These are phyloP conservation scores for Enteromius radiatus DNA, from an alignment of 2,797 vertebrate species.

Conservation along the genomic window DNA sequence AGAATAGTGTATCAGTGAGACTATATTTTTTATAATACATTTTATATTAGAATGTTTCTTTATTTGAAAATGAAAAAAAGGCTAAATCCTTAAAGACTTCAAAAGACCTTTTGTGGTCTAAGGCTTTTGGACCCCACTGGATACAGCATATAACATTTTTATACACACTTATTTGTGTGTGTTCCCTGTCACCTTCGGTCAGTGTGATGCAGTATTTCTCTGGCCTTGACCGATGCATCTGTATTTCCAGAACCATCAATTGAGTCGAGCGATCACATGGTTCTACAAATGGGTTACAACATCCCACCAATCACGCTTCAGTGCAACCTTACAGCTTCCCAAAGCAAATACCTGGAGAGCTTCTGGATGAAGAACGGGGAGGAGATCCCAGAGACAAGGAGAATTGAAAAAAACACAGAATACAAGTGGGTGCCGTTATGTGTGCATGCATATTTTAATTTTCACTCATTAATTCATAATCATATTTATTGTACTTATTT, in stretches of 20 bases:
- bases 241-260: conserved; percentile 90
- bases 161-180: background rate
- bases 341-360: conserved; percentile 73
- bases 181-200: background rate
- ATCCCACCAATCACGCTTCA: conserved; percentile 79
- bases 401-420: conserved; percentile 76
- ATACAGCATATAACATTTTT: background rate
- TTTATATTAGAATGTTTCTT: background rate
- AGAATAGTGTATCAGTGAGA: background rate
- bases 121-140: background rate
- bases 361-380: conserved; percentile 96
- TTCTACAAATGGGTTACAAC: conserved; percentile 70
- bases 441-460: background rate
- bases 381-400: conserved; percentile 81
- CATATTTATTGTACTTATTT: background rate
- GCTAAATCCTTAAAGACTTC: background rate
- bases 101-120: background rate
- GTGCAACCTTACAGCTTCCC: conserved; percentile 90
- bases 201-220: conserved; percentile 51
- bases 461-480: background rate
- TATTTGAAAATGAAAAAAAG: background rate
- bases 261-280: conserved; percentile 81
- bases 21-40: background rate
- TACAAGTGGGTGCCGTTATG: conserved; percentile 78
- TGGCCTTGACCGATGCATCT: conserved; percentile 3